Conservation (phyloP, 2,797 vertebrate species). For the Melanitta fusca region DNA sequence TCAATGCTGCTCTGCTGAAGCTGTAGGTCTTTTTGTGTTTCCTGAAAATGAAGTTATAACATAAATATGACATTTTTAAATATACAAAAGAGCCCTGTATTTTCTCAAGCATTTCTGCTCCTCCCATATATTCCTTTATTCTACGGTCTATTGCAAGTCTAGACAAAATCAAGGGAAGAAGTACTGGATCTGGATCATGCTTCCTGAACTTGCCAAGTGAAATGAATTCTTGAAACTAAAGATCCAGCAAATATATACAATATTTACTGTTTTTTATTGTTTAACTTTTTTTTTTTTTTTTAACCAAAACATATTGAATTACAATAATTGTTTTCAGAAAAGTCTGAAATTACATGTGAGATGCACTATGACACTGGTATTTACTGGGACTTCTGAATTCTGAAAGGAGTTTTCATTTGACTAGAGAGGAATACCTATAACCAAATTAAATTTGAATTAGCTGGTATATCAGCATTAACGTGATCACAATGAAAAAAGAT, state of each 20-base stretch:
- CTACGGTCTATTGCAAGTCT: background rate
- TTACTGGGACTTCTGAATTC: background rate
- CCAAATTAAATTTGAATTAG: background rate
- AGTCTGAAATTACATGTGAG: background rate
- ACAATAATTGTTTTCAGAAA: background rate
- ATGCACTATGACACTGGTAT: background rate
- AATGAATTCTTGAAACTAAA: background rate
- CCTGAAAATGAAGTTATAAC: constrained; percentile 76
- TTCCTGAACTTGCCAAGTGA: background rate
- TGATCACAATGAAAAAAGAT: background rate
- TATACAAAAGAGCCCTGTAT: background rate
- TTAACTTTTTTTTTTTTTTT: background rate
- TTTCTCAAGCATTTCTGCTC: background rate
- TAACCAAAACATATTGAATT: background rate
- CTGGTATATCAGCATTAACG: background rate
- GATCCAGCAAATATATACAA: background rate
- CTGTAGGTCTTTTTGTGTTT: constrained; percentile 88
- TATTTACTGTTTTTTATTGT: background rate
- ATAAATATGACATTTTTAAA: background rate
- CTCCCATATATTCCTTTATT: background rate
- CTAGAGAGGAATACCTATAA: background rate
- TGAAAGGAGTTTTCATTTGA: background rate
- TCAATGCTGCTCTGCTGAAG: constrained; percentile 88
- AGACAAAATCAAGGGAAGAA: background rate
- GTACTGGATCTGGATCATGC: background rate